Percentiles rank a stretch among this genome's conserved stretches.
These are phyloP conservation scores for Melanargia galathea DNA, from an alignment of 2,888 invertebrate genomes.

Conservation along the genomic window DNA sequence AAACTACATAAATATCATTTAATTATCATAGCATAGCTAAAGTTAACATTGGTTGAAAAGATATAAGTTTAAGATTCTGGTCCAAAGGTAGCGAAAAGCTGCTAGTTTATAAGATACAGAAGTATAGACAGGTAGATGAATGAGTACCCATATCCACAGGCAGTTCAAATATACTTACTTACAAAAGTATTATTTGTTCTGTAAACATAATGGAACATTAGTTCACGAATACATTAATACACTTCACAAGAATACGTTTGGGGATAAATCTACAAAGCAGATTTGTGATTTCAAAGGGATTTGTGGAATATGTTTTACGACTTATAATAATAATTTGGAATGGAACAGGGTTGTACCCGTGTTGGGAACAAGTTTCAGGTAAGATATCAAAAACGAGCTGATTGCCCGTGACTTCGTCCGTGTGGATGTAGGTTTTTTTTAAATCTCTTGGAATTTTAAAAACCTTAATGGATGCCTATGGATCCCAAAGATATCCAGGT, in stretches of 20 bases:
- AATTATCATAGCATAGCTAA: too few relatives aligned
- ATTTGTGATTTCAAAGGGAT: slow-evolving; percentile 19
- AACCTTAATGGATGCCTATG: too few relatives aligned
- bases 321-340: slow-evolving; percentile 2
- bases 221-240: slow-evolving; percentile 17
- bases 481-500: too few relatives aligned
- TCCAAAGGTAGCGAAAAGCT: too few relatives aligned
- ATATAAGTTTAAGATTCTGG: too few relatives aligned
- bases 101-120: background rate
- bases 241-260: slow-evolving; percentile 9
- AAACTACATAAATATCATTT: too few relatives aligned
- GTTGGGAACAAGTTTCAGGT: background rate
- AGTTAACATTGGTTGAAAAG: too few relatives aligned
- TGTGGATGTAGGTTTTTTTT: too few relatives aligned
- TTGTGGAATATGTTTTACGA: slow-evolving; percentile 10
- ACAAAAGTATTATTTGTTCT: background rate
- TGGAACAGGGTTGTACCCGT: background rate
- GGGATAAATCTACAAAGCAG: slow-evolving; percentile 16
- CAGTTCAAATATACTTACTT: too few relatives aligned
- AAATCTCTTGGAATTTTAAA: too few relatives aligned
- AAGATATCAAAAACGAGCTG: background rate
- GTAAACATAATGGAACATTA: slow-evolving; percentile 11
- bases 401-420: background rate
- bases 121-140: background rate
- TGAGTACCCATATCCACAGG: background rate